Percentiles rank a stretch among this genome's conserved stretches.
These are phyloP conservation scores for Lasioglossum calceatum DNA, from an alignment of 2,888 invertebrate genomes.

Conservation along the genomic window DNA sequence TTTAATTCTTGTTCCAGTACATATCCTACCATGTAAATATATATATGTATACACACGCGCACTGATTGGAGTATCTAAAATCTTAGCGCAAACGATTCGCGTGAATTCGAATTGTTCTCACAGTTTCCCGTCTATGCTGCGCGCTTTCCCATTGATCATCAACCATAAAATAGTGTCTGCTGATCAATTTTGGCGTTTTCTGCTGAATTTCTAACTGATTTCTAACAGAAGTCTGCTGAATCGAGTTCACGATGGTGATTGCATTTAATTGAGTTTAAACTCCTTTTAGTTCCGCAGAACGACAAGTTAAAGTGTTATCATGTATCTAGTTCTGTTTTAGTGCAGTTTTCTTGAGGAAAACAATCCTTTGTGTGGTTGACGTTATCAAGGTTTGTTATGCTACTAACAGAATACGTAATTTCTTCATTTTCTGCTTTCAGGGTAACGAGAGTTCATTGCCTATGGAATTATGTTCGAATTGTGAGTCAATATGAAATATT, in stretches of 20 bases:
- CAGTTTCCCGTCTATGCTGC: slow-evolving; percentile 42
- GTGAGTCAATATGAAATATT: slow-evolving; percentile 72
- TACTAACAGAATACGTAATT: not conserved
- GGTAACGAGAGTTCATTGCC: slow-evolving; percentile 98
- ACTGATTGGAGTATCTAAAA: not conserved
- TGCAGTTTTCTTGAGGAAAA: slow-evolving; percentile 37
- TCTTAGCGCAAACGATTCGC: not conserved
- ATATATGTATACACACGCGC: not conserved
- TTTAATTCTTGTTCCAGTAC: not conserved
- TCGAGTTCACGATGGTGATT: slow-evolving; percentile 60
- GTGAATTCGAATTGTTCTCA: not conserved
- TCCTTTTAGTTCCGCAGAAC: not conserved
- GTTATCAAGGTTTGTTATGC: slow-evolving; percentile 17
- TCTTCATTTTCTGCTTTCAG: slow-evolving; percentile 84
- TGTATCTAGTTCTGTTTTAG: not conserved
- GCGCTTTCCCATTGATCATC: slow-evolving; percentile 25
- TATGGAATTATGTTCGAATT: slow-evolving; percentile 98
- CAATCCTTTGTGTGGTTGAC: slow-evolving; percentile 18
- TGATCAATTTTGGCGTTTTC: slow-evolving; percentile 59
- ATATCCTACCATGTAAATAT: not conserved
- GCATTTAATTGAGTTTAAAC: not conserved
- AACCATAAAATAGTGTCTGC: slow-evolving; percentile 50
- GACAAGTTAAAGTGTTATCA: not conserved
- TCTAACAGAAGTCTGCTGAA: slow-evolving; percentile 40
- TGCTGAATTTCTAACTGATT: slow-evolving; percentile 43